Conservation (phyloP, 1,140 invertebrate genomes). For the Dendroctonus valens region DNA sequence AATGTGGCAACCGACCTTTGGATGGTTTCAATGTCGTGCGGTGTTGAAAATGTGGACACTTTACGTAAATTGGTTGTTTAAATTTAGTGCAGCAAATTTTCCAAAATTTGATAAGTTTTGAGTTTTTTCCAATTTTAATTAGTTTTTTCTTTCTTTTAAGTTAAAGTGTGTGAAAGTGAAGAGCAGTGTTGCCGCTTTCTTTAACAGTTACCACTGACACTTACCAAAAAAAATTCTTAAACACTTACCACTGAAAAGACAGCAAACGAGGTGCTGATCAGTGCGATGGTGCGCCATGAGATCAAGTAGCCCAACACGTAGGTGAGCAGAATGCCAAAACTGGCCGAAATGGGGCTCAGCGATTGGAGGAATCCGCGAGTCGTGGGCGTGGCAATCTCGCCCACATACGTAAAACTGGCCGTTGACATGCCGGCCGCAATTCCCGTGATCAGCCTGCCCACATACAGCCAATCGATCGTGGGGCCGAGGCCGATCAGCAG, state of each 20-base stretch:
- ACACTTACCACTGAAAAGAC: slow-evolving; percentile 52
- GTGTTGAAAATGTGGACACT: too few relatives aligned
- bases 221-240: too few relatives aligned
- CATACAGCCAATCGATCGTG: slow-evolving; percentile 60
- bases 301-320: slow-evolving; percentile 63
- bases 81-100: too few relatives aligned
- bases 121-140: too few relatives aligned
- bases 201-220: too few relatives aligned
- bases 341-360: slow-evolving; percentile 63
- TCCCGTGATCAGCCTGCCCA: slow-evolving; percentile 71
- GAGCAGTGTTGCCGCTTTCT: too few relatives aligned
- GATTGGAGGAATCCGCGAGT: slow-evolving; percentile 58
- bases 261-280: slow-evolving; percentile 60
- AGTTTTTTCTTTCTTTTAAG: too few relatives aligned
- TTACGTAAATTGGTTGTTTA: too few relatives aligned
- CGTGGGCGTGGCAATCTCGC: slow-evolving; percentile 58
- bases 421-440: slow-evolving; percentile 67
- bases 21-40: too few relatives aligned
- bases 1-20: too few relatives aligned
- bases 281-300: slow-evolving; percentile 62
- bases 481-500: slow-evolving; percentile 65
- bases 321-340: slow-evolving; percentile 64
- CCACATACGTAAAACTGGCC: slow-evolving; percentile 62
- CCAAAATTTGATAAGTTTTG: too few relatives aligned
- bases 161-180: too few relatives aligned